Evolutionary conservation across 2,888 invertebrate species (phyloP), one percentile per base, ranked within the genome.

Genomic region (Papilio elwesi): DNA sequence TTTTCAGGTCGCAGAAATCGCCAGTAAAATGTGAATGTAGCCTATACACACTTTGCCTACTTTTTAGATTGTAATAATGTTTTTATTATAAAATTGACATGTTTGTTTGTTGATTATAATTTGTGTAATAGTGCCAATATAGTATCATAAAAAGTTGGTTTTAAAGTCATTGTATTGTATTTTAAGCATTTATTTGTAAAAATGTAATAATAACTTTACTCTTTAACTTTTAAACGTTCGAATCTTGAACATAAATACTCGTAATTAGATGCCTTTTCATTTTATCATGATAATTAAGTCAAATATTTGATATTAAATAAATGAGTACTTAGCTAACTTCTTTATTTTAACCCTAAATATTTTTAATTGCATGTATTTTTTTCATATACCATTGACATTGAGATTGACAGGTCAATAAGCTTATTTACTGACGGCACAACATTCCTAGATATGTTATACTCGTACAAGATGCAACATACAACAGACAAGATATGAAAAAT

Each of bases 1-100:
- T 75, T 88, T 85, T 0, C 91, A 93, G 93, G 91, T 85, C 93
- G 93, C 88, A 84, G 93, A 81, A 92, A 90, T 90, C 93, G 92
- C 81, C 93, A 93, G 85, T 93, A 92, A 89, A 79, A 75, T 64
- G 70, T 76, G 67, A 75, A 67, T 73, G 76, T 62, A 74, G 80
- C 79, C 74, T n/a, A n/a, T n/a, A n/a, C n/a, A n/a, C n/a, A n/a
- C n/a, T n/a, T 59, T 64, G n/a, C 13, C 79, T 78, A 82, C 82
- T 80, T 78, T 84, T 86, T 85, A 87, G 82, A 84, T 76, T 79
- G 78, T 80, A 78, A 78, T 78, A 80, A 77, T 68, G 77, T 83
- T 85, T 83, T 82, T 71, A 82, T 84, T 82, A 80, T 83, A 81
- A 62, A 62, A 81, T 77, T 79, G 75, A 75, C 81, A 77, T 76